Evolutionary conservation across 2,888 invertebrate species (phyloP), one percentile per base, ranked within the genome.

Genomic region (Brenthis ino): DNA sequence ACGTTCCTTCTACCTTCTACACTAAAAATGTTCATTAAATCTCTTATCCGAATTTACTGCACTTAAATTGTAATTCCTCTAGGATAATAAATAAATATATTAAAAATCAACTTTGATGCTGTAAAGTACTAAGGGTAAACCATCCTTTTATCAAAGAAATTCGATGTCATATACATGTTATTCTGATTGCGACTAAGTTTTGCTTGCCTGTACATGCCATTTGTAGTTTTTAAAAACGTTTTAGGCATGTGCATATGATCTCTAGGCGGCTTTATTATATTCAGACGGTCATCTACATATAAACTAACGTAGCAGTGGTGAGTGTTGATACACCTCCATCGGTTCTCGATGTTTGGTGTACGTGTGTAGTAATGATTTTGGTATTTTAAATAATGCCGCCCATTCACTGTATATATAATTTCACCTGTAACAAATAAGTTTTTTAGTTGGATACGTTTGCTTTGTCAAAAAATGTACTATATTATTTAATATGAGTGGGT

Each of bases 291-390:
- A 58, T 80, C 75, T 13, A 81, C 71, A 1, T 65, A 67, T 3
- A 85, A n/a, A 1, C 77, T 73, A 6, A 74, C 71, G 65, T 65
- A 84, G 68, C 85, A 85, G 6, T 74, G 68, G 28, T 77, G 78
- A 0, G 85, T 85, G 57, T 82, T 79, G n/a, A 83, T 76, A 55
- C 85, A 85, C 0, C 85, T 75, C 85, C 85, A 85, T 47, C 77
- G 75, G 43, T 73, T 72, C 61, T 72, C 77, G 58, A 80, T 72
- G 43, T 85, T 82, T 1, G 87, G 85, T 3, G 82, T 77, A 68
- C 81, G 82, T 2, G 80, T 75, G 73, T 87, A 88, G 67, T 83
- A 87, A 64, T 88, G 83, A 0, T 84, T 83, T 71, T 83, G 82
- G 73, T 87, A 87, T 65, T 78, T 79, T 37, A 88, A 66, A 43